phyloP scores from a whole-genome alignment of 2,797 vertebrate species.

The Hozukius guyotensis region DNA sequence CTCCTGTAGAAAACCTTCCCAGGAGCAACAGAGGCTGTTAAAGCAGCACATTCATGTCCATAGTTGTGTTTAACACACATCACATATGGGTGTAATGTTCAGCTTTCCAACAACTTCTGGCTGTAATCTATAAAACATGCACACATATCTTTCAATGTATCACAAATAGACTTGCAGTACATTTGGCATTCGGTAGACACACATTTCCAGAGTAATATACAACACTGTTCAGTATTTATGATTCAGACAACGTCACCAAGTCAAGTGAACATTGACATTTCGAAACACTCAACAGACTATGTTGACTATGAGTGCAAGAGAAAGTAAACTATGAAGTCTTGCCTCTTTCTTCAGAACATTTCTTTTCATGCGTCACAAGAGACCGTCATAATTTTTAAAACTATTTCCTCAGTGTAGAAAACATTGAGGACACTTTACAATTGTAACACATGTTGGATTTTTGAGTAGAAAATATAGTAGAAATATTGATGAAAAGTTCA shows the following conservation, averaged over 20 bases:
- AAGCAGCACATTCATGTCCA: background rate
- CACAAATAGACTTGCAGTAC: background rate
- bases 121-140: background rate
- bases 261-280: background rate
- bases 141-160: background rate
- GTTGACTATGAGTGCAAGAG: background rate
- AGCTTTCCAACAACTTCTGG: background rate
- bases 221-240: background rate
- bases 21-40: background rate
- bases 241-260: background rate
- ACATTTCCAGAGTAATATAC: background rate
- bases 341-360: background rate
- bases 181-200: background rate
- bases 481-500: background rate
- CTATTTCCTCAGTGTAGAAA: background rate
- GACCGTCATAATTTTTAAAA: background rate
- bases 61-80: background rate
- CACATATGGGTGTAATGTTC: background rate
- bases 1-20: background rate
- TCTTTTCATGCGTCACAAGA: background rate
- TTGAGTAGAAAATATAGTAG: background rate
- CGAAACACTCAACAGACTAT: background rate
- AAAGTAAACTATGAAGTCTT: background rate
- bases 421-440: background rate
- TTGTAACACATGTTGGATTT: background rate